These are phyloP conservation scores for Eilema sororculum DNA, from an alignment of 2,888 invertebrate genomes.

Conservation along the genomic window DNA sequence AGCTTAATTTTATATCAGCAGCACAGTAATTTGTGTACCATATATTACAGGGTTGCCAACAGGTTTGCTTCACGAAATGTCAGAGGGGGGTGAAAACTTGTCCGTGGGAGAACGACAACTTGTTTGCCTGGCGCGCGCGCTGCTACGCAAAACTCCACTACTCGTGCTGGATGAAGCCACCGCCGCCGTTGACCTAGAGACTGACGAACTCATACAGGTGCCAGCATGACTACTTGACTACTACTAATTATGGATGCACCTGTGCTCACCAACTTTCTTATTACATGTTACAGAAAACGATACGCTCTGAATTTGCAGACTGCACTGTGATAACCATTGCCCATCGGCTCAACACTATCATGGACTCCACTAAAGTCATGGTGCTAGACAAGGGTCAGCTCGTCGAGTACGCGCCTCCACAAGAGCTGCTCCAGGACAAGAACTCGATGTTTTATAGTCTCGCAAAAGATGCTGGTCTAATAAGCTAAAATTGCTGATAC, in stretches of 20 bases:
- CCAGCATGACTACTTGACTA: not conserved
- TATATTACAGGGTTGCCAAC: slow-evolving; percentile 87
- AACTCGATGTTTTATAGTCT: slow-evolving; percentile 87
- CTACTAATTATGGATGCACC: not conserved
- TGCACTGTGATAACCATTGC: slow-evolving; percentile 97
- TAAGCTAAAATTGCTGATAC: not conserved
- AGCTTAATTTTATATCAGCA: slow-evolving; percentile 68
- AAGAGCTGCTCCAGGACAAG: slow-evolving; percentile 84
- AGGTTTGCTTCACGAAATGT: slow-evolving; percentile 93
- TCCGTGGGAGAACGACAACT: slow-evolving; percentile 96
- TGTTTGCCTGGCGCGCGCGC: slow-evolving; percentile 94
- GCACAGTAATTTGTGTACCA: slow-evolving; percentile 83
- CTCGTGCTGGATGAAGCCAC: slow-evolving; percentile 96
- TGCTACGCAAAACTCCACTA: slow-evolving; percentile 94
- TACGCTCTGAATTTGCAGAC: slow-evolving; percentile 93
- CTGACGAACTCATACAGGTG: slow-evolving; percentile 93
- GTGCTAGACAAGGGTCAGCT: slow-evolving; percentile 93
- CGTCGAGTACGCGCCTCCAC: slow-evolving; percentile 92
- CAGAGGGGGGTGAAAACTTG: slow-evolving; percentile 97
- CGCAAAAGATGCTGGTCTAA: slow-evolving; percentile 11
- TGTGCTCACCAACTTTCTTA: not conserved
- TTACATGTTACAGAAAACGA: slow-evolving; percentile 90
- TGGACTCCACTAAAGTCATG: slow-evolving; percentile 95
- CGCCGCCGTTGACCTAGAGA: slow-evolving; percentile 96
- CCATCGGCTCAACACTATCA: slow-evolving; percentile 96